Percentiles rank a stretch among this genome's conserved stretches.
Conservation (phyloP, 2,113 vertebrate species). For the Neolamprologus brichardi region DNA sequence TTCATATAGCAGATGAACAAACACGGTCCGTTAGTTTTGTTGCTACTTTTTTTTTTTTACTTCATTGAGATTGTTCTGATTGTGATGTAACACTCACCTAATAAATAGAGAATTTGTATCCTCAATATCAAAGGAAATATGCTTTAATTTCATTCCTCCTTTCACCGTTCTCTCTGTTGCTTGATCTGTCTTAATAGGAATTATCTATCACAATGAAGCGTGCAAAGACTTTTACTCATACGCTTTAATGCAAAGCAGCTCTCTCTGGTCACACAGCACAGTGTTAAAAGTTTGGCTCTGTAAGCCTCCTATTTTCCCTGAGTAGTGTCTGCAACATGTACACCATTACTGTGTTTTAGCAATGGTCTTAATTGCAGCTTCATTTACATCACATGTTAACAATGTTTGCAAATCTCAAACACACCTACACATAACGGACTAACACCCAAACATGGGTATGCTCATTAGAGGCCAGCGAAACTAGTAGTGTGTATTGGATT, state of each 20-base stretch:
- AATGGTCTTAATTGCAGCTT: not conserved
- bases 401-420: not conserved
- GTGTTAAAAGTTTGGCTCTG: not conserved
- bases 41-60: not conserved
- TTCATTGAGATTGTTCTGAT: not conserved
- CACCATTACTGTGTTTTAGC: not conserved
- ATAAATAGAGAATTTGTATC: slow-evolving; percentile 2
- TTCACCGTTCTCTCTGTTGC: not conserved
- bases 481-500: not conserved
- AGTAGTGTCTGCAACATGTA: not conserved
- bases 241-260: not conserved
- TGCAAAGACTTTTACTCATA: not conserved
- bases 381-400: not conserved
- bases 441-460: not conserved
- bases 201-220: slow-evolving; percentile 38
- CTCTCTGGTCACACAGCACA: not conserved
- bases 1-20: not conserved
- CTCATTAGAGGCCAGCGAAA: not conserved
- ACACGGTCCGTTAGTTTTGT: not conserved
- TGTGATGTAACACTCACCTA: not conserved
- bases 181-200: slow-evolving; percentile 1
- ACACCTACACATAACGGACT: not conserved
- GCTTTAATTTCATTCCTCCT: not conserved
- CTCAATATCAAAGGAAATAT: not conserved
- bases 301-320: not conserved